Conservation (phyloP, 2,888 invertebrate genomes). For the Chydorus sphaericus region DNA sequence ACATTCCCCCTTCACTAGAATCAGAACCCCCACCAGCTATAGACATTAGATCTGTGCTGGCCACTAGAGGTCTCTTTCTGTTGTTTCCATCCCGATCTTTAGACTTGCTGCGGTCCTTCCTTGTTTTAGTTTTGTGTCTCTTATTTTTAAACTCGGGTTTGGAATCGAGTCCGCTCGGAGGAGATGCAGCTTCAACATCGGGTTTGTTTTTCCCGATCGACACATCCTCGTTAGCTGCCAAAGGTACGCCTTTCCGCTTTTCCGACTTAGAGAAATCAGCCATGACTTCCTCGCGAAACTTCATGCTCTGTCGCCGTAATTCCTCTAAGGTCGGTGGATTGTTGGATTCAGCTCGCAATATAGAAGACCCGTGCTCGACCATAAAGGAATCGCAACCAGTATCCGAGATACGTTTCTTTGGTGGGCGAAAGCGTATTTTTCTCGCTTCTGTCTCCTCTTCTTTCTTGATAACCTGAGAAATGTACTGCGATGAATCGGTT, state of each 20-base stretch:
- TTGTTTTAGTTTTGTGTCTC: slow-evolving; percentile 11
- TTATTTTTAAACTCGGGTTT: slow-evolving; percentile 8
- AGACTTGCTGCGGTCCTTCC: slow-evolving; percentile 1
- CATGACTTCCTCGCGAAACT: slow-evolving; percentile 67
- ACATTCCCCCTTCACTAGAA: background rate
- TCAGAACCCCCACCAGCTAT: slow-evolving; percentile 9
- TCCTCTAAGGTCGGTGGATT: slow-evolving; percentile 57
- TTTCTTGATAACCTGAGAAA: too few relatives aligned
- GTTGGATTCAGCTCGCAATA: background rate
- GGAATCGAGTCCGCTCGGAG: background rate
- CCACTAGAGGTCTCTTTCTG: slow-evolving; percentile 6
- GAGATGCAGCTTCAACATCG: too few relatives aligned
- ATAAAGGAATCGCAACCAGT: slow-evolving; percentile 18
- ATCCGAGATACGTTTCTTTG: slow-evolving; percentile 58
- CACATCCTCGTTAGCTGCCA: slow-evolving; percentile 1
- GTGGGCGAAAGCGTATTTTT: slow-evolving; percentile 42
- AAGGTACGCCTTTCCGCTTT: slow-evolving; percentile 15
- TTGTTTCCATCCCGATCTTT: slow-evolving; percentile 4
- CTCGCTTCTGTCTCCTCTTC: slow-evolving; percentile 8
- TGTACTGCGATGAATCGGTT: too few relatives aligned
- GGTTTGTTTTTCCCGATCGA: background rate
- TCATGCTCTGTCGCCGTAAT: slow-evolving; percentile 70
- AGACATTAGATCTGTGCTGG: slow-evolving; percentile 10
- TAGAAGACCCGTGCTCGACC: background rate
- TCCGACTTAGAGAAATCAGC: slow-evolving; percentile 46